Base-by-base conservation (phyloP, 2,113 vertebrate genomes). In the Catharus bicknelli region DNA sequence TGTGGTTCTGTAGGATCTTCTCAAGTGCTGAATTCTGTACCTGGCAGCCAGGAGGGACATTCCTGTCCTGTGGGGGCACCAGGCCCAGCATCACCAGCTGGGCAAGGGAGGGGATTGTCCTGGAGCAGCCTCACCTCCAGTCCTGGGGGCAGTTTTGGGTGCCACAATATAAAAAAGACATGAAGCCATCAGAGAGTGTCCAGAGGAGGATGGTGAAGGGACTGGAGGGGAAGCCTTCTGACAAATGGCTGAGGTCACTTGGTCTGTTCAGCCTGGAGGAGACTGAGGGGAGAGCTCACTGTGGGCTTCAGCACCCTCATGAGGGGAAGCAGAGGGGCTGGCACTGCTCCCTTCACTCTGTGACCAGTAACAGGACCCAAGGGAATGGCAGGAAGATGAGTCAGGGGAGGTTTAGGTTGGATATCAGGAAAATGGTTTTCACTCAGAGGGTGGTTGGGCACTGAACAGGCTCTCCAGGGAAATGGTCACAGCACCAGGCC, bases 51-150 rank as follows among this genome's bases (percentile, higher is more conserved):
- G 55, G 55, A 38, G 40, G 40, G 48, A 27, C 73, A 69, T 20
- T n/a, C 18, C 38, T 45, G 47, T 47, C 63, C 55, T 54, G 73
- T n/a, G 20, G 43, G 34, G 45, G 15, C 15, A 54, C 19, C 54
- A 53, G 61, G 72, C 14, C 17, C 32, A 76, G 62, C 70, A 36
- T 32, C 0, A 0, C 8, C 32, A 48, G 32, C 32, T 0, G 0
- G 42, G 29, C 34, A 48, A 16, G n/a, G 22, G 32, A 61, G n/a
- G 79, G 63, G 55, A 77, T 69, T 69, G 55, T 69, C 62, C 63
- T 1, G 83, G 26, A 21, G 17, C 2, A 0, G 53, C 72, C 72
- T 85, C 72, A 59, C 30, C 72, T 76, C 53, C 13, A 59, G 38
- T 32, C 6, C 27, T 76, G 72, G 47, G 61, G 54, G 5, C 30